Percentiles rank a stretch among this genome's conserved stretches.
Evolutionary conservation across 2,888 invertebrate genomes (phyloP).

Genomic region (Norana najaformis): DNA sequence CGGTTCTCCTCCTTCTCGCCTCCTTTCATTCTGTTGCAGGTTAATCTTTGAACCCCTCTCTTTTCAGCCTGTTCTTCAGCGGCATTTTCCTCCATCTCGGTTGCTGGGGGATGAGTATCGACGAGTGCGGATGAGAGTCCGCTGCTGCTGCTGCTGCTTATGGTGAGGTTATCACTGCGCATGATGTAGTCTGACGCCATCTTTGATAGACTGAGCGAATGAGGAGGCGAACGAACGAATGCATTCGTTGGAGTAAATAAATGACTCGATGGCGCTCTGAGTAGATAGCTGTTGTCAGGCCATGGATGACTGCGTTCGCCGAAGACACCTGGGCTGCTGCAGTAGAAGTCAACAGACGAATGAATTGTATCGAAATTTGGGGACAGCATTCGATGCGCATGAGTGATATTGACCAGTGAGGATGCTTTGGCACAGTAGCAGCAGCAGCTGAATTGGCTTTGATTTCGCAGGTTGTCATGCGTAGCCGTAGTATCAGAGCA

Average conservation of each 20-base stretch:
- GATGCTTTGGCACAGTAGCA: not conserved
- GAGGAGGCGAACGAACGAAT: not conserved
- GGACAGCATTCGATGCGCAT: not conserved
- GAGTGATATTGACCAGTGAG: not conserved
- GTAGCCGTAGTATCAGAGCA: not conserved
- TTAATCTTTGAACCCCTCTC: not conserved
- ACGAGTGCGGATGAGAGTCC: not conserved
- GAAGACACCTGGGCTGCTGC: not conserved
- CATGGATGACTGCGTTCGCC: not conserved
- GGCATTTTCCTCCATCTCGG: not conserved
- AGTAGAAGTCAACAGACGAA: not conserved
- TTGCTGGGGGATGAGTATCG: not conserved
- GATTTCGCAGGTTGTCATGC: not conserved
- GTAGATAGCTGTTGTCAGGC: not conserved
- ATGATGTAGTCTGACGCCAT: not conserved
- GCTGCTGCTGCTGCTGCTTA: not conserved
- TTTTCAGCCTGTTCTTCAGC: not conserved
- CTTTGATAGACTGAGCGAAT: not conserved
- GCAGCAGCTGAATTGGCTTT: not conserved
- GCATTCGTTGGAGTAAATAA: not conserved
- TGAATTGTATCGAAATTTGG: not conserved
- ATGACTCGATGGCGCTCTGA: not conserved
- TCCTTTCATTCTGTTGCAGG: not conserved
- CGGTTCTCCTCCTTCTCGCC: not conserved
- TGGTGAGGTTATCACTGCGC: not conserved